These are phyloP conservation scores for Acanthisitta chloris DNA, from an alignment of 2,113 vertebrate genomes.

Conservation along the genomic window DNA sequence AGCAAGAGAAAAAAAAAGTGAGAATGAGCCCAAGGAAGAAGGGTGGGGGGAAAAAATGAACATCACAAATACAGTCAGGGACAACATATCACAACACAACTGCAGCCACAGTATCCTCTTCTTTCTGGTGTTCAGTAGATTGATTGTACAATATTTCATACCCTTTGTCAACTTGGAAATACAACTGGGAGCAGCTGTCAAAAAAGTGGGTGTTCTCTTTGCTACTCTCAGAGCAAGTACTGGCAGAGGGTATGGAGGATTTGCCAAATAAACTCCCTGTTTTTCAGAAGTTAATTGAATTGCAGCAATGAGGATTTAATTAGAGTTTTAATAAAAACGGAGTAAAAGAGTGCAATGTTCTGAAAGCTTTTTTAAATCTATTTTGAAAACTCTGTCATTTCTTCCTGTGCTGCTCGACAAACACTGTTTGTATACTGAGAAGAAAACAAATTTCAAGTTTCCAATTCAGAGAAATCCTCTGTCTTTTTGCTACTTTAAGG, in stretches of 20 bases:
- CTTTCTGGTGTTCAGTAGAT: neutral
- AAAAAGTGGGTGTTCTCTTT: neutral
- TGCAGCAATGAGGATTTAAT: neutral
- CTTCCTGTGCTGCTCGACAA: neutral
- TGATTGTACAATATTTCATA: neutral
- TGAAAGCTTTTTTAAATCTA: neutral
- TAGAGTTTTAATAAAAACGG: neutral
- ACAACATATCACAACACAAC: slow-evolving; percentile 34
- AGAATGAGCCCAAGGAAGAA: slow-evolving; percentile 60
- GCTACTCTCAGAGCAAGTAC: neutral
- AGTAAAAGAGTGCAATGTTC: neutral
- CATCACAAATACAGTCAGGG: slow-evolving; percentile 68
- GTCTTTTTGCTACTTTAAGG: neutral
- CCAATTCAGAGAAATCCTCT: neutral
- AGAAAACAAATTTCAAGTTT: neutral
- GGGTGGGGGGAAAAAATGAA: slow-evolving; percentile 45
- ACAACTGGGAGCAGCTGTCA: neutral
- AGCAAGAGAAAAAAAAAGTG: slow-evolving; percentile 56
- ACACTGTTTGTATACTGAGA: neutral
- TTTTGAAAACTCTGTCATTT: neutral
- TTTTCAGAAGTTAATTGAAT: neutral
- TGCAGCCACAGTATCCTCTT: slow-evolving; percentile 35
- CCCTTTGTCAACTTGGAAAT: neutral
- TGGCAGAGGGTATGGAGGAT: neutral
- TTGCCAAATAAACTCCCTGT: neutral